Evolutionary conservation across 2,888 invertebrate species (phyloP).

Genomic region (Drosophila mettleri): DNA sequence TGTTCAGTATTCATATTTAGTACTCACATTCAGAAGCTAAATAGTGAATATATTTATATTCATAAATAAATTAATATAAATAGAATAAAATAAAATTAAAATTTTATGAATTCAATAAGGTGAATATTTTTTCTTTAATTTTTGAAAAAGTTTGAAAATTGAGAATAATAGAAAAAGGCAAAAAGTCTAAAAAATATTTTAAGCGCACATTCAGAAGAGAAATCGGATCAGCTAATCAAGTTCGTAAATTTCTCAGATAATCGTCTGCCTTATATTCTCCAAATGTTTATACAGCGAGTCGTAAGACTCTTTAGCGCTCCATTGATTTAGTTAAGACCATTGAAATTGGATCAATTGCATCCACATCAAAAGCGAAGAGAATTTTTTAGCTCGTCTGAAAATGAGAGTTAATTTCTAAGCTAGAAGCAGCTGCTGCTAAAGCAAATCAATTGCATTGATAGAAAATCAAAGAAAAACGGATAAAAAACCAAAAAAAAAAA

Average conservation of each 20-base stretch:
- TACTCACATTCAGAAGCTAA: too few relatives aligned
- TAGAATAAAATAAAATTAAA: too few relatives aligned
- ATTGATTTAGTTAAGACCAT: constrained; percentile 2
- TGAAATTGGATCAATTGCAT: not conserved
- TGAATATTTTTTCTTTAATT: too few relatives aligned
- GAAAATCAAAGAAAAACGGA: constrained; percentile 34
- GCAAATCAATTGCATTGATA: constrained; percentile 68
- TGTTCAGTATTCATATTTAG: not conserved
- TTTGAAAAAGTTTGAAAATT: too few relatives aligned
- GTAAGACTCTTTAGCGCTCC: not conserved
- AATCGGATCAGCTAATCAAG: not conserved
- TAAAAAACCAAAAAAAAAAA: not conserved
- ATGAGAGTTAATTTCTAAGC: constrained; percentile 53
- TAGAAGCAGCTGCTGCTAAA: constrained; percentile 42
- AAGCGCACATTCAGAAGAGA: not conserved
- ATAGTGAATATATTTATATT: not conserved
- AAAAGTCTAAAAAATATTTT: too few relatives aligned
- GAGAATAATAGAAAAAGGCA: too few relatives aligned
- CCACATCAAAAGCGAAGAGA: constrained; percentile 2
- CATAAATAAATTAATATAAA: not conserved
- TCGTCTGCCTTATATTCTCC: not conserved
- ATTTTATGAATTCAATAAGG: too few relatives aligned
- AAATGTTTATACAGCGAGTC: not conserved
- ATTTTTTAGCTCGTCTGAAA: constrained; percentile 18
- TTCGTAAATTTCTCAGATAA: not conserved